phyloP scores from a whole-genome alignment of 1,140 invertebrate genomes.

The Yoshiicerus persimilis region DNA sequence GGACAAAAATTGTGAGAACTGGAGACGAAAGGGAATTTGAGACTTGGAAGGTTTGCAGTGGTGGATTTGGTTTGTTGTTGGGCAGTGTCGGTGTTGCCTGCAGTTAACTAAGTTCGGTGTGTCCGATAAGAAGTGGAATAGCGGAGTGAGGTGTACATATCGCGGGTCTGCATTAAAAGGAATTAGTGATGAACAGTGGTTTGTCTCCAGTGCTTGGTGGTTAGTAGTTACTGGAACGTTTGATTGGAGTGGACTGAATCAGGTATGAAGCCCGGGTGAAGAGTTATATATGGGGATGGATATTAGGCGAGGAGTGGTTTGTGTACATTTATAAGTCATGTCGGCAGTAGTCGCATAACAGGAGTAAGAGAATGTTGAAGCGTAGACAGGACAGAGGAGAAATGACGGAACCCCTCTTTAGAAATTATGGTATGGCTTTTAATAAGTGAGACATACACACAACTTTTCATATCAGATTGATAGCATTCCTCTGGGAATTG shows the following conservation, averaged over 20 bases:
- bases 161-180: neutral
- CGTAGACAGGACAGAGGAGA: neutral
- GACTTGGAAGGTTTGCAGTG: too few species aligned
- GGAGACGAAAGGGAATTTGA: too few species aligned
- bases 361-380: neutral
- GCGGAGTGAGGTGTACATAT: neutral
- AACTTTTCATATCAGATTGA: constrained; percentile 39
- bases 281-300: neutral
- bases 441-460: constrained; percentile 41
- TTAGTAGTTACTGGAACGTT: neutral
- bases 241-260: constrained; percentile 26
- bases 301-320: neutral
- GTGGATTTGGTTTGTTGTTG: neutral
- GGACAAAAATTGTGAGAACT: too few species aligned
- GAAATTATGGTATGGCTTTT: constrained; percentile 39
- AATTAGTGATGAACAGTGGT: neutral
- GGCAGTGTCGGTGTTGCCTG: neutral
- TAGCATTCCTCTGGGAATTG: constrained; percentile 30
- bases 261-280: neutral
- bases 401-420: constrained; percentile 17
- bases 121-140: neutral
- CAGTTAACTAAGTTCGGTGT: neutral
- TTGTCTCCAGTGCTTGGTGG: neutral
- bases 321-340: neutral
- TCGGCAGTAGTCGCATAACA: too few species aligned